Evolutionary conservation across 1,140 invertebrate species (phyloP).

Genomic region (Solenopsis fugax): DNA sequence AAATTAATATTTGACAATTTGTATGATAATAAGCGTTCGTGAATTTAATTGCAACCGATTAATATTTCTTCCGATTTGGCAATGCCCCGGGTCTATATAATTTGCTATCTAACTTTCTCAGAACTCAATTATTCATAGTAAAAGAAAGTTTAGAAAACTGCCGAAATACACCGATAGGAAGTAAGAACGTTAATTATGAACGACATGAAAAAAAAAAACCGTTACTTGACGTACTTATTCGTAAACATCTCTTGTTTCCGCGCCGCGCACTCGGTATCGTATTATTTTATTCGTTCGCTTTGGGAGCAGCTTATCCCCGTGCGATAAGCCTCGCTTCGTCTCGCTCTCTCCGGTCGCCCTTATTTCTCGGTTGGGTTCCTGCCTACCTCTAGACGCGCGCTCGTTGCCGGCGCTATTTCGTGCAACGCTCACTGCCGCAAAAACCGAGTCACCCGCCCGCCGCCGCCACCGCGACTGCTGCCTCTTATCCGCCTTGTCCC

Average conservation of each 20-base stretch:
- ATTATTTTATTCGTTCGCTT: conserved; percentile 60
- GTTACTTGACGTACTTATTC: background rate
- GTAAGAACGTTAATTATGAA: background rate
- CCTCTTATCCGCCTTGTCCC: conserved; percentile 65
- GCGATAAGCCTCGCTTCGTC: conserved; percentile 49
- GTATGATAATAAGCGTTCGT: background rate
- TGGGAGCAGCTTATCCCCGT: conserved; percentile 28
- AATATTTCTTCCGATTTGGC: background rate
- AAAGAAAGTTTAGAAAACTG: background rate
- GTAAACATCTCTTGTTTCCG: conserved; percentile 2
- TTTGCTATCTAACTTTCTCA: background rate
- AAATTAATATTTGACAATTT: conserved; percentile 20
- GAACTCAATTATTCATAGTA: background rate
- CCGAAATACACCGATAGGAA: background rate
- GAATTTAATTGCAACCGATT: background rate
- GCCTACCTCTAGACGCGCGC: conserved; percentile 41
- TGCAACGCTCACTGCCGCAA: conserved; percentile 55
- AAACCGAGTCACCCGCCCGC: conserved; percentile 54
- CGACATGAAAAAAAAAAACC: background rate
- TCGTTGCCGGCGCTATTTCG: conserved; percentile 54
- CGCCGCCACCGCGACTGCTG: conserved; percentile 36
- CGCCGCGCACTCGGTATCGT: background rate
- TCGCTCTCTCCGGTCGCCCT: conserved; percentile 14
- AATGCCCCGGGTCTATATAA: background rate
- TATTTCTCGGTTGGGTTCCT: conserved; percentile 59